Percentiles rank a stretch among this genome's conserved stretches.
Conservation (phyloP, 2,888 invertebrate species). For the Acanthococcus lagerstroemiae region DNA sequence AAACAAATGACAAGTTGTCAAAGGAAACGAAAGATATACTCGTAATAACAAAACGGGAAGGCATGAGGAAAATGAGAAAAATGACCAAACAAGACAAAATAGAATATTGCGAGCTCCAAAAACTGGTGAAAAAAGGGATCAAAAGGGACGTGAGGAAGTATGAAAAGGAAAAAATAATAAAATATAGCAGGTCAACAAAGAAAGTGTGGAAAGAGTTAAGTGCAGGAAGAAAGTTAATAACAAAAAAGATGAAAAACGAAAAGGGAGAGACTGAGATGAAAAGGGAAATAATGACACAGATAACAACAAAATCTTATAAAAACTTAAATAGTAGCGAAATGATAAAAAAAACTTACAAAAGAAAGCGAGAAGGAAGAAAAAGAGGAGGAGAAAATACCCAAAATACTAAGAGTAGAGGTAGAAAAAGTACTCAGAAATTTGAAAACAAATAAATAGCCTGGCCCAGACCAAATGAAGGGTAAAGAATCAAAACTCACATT, state of each 20-base stretch:
- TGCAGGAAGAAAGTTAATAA: not conserved
- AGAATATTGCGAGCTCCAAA: not conserved
- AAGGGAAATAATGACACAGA: not conserved
- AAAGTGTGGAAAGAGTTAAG: not conserved
- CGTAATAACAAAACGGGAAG: not conserved
- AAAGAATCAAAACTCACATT: too few relatives aligned
- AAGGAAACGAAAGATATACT: not conserved
- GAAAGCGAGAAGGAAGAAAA: too few relatives aligned
- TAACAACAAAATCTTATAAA: too few relatives aligned
- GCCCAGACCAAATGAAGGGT: too few relatives aligned
- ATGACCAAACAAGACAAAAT: not conserved
- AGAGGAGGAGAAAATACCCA: too few relatives aligned
- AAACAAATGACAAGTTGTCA: not conserved
- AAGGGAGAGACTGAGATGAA: not conserved
- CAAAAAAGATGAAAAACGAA: not conserved
- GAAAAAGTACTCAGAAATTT: too few relatives aligned
- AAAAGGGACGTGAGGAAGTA: not conserved
- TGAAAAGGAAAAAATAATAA: not conserved
- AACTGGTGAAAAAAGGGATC: not conserved
- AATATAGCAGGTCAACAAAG: too few relatives aligned
- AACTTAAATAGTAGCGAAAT: too few relatives aligned
- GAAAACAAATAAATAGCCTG: too few relatives aligned
- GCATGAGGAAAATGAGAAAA: not conserved
- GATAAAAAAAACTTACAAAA: too few relatives aligned
- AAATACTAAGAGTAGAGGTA: too few relatives aligned